A percentile compares a stretch with the other conserved stretches of the same genome.
Conservation (phyloP, 2,113 vertebrate species). For the Naja naja region DNA sequence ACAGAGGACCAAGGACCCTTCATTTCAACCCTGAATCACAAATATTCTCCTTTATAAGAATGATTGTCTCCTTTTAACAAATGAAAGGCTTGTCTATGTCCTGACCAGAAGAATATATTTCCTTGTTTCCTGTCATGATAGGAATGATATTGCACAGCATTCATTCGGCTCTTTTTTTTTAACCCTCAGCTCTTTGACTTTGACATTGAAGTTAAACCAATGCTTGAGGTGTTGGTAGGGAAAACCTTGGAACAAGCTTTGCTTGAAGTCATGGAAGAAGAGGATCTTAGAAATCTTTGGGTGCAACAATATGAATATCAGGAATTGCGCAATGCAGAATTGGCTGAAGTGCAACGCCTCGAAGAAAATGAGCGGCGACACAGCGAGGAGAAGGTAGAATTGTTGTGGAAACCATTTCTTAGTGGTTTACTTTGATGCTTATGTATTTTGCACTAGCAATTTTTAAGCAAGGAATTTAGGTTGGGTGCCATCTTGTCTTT, state of each 20-base stretch:
- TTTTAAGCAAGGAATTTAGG: neutral
- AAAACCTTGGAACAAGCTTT: slow-evolving; percentile 91
- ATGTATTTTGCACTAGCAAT: neutral
- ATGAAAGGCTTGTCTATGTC: neutral
- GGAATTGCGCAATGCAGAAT: slow-evolving; percentile 78
- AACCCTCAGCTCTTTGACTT: slow-evolving; percentile 89
- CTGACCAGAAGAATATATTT: neutral
- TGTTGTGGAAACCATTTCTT: neutral
- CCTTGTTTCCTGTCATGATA: slow-evolving; percentile 21
- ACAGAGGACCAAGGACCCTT: no score
- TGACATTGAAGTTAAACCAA: slow-evolving; percentile 86
- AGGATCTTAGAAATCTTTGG: slow-evolving; percentile 82
- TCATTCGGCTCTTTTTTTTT: slow-evolving; percentile 5
- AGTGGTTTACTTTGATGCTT: neutral
- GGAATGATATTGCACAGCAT: neutral
- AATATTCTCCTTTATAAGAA: neutral
- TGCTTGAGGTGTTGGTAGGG: slow-evolving; percentile 89
- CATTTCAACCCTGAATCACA: neutral
- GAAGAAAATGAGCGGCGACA: slow-evolving; percentile 85
- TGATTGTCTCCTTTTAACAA: neutral
- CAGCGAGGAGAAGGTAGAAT: slow-evolving; percentile 79
- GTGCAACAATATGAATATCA: slow-evolving; percentile 72
- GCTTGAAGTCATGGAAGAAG: slow-evolving; percentile 93
- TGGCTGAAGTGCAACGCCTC: slow-evolving; percentile 85
- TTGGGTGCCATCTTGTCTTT: neutral